Base-by-base conservation (phyloP, 1,140 invertebrate species). In the Cotesia vestalis region DNA sequence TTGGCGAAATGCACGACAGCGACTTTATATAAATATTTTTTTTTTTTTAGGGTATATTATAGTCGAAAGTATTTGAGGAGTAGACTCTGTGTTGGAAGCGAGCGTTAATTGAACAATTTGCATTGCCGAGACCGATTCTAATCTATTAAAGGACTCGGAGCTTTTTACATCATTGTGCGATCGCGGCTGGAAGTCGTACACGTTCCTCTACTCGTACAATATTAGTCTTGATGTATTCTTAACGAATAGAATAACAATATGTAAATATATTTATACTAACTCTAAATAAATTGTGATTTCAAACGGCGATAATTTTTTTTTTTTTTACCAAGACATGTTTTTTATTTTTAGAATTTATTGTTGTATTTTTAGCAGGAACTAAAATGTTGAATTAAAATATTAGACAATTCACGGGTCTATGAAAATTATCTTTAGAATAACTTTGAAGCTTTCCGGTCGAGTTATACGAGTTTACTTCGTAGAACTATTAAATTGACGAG, bases 401-500 rank as follows among this genome's bases (percentile, higher is more conserved):
- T 27, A 27, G 27, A 27, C 27, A 27, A 27, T 27, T 27, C 27
- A 27, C 27, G 27, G 27, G 27, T 27, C 27, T 27, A 27, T n/a
- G 64, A 53, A 52, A 66, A 66, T 20, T 52, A 66, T 52, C 53
- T 66, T 27, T 20, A 4, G n/a, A 11, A 66, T 46, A 8, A 46
- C 6, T 46, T 36, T 63, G 20, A 20, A 17, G 34, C 20, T 46
- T 66, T 66, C 64, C 64, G 53, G 69, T 73, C 38, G 53, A n/a
- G 66, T 66, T 35, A 27, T 46, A 51, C 53, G 73, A 69, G 59
- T 46, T 46, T 46, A 9, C 6, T 67, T 75, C 62, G 67, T 36
- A 46, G 59, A 72, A 75, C 66, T 62, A 72, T 72, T 62, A 70
- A 75, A 69, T 73, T 57, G 46, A 53, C 9, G 40, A 73, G 70